These are phyloP conservation scores for Phortica variegata DNA, from an alignment of 1,140 invertebrate species.

Conservation along the genomic window DNA sequence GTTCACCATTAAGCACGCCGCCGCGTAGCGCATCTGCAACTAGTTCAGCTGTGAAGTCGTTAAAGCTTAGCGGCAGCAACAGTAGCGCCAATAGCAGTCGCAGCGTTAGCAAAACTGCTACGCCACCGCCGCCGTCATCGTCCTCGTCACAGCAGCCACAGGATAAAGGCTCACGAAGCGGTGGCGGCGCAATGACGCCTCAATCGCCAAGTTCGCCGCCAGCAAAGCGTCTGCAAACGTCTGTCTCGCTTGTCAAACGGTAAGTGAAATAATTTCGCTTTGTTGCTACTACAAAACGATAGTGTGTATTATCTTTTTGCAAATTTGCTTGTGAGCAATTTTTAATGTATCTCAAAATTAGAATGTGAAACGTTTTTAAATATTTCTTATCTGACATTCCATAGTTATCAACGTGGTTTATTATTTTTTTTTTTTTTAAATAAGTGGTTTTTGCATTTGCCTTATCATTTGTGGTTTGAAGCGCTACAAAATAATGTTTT, in stretches of 20 bases:
- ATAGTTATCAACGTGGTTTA: too few species aligned
- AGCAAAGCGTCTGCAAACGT: constrained; percentile 31
- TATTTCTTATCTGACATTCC: too few species aligned
- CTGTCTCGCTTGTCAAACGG: constrained; percentile 25
- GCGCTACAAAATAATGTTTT: too few species aligned
- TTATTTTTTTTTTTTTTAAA: too few species aligned
- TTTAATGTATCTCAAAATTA: too few species aligned
- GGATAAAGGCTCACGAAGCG: constrained; percentile 48
- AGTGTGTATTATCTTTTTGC: constrained; percentile 25
- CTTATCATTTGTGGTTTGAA: too few species aligned
- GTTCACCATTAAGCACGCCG: constrained; percentile 30
- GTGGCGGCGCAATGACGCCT: constrained; percentile 24
- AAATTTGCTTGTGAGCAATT: too few species aligned
- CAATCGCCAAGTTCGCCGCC: constrained; percentile 32
- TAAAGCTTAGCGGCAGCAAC: constrained; percentile 21
- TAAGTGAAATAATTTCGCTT: constrained; percentile 19
- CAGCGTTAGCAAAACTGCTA: constrained; percentile 1
- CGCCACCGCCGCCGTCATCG: constrained; percentile 20
- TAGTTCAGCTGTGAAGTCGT: too few species aligned
- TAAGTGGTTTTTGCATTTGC: too few species aligned
- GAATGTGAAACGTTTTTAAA: too few species aligned
- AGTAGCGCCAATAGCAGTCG: constrained; percentile 6
- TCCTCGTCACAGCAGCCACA: constrained; percentile 41
- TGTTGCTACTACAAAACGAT: background rate
- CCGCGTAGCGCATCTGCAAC: too few species aligned